phyloP scores from a whole-genome alignment of 2,888 invertebrate genomes.

The Drosophila glabriapex region DNA sequence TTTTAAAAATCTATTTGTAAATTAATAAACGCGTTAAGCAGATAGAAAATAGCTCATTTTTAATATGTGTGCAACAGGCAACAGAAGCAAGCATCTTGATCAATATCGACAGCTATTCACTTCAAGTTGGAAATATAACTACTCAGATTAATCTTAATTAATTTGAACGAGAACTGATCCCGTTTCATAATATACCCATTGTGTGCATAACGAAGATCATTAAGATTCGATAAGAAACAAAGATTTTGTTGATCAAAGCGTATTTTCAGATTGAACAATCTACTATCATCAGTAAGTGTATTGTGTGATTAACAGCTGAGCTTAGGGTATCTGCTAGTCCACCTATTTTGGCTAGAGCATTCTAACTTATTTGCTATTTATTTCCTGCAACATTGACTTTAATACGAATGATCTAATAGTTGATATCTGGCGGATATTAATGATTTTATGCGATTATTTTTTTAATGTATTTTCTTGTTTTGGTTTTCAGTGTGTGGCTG shows the following conservation, averaged over 20 bases:
- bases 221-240: too few species aligned
- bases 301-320: neutral
- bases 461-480: conserved; percentile 7
- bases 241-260: too few species aligned
- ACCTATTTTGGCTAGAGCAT: neutral
- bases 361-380: neutral
- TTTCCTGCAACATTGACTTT: neutral
- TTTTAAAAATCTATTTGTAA: too few species aligned
- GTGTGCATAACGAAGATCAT: too few species aligned
- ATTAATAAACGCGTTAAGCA: too few species aligned
- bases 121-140: neutral
- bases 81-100: neutral
- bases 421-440: conserved; percentile 35
- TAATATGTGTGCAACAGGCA: neutral
- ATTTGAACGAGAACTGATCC: too few species aligned
- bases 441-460: conserved; percentile 35
- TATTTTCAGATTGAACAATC: neutral
- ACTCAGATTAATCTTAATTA: too few species aligned
- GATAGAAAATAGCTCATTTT: too few species aligned
- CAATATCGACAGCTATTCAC: neutral
- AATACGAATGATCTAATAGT: conserved; percentile 25
- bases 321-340: too few species aligned
- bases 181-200: too few species aligned
- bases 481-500: neutral
- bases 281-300: neutral